These are phyloP conservation scores for Lytechinus pictus DNA, from an alignment of 35 echinoderm and acorn worm species.

Conservation along the genomic window DNA sequence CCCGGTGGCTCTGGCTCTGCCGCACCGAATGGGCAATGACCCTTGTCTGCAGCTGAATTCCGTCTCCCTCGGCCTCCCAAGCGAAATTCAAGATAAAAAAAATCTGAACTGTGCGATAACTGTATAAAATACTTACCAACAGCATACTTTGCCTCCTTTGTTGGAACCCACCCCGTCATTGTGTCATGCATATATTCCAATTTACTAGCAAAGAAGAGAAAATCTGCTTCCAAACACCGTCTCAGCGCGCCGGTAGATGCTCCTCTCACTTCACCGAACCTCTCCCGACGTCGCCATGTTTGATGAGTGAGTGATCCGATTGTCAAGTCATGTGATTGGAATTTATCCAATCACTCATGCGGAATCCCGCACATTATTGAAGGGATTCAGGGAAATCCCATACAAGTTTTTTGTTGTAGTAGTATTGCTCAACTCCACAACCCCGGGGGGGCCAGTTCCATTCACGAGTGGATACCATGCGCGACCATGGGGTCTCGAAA, in stretches of 20 bases:
- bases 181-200: constrained; percentile 21
- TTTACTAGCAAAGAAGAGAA: background rate
- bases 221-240: background rate
- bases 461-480: too few species aligned
- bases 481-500: too few species aligned
- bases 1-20: background rate
- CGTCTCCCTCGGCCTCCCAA: background rate
- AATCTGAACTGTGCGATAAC: background rate
- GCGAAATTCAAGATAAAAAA: background rate
- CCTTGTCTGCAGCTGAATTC: background rate
- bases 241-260: background rate
- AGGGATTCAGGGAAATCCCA: background rate
- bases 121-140: constrained; percentile 32
- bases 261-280: background rate
- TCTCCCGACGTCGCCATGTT: constrained; percentile 32
- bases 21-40: background rate
- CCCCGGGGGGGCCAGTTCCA: too few species aligned
- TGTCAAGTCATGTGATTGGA: constrained; percentile 18
- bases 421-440: too few species aligned
- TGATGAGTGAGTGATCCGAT: background rate
- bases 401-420: too few species aligned
- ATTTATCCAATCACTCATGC: constrained; percentile 42
- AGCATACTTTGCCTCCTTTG: constrained; percentile 56
- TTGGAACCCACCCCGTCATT: constrained; percentile 63
- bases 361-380: constrained; percentile 9